These are phyloP conservation scores for Cinclus mexicanus DNA, from an alignment of 2,113 vertebrate species.

Conservation along the genomic window DNA sequence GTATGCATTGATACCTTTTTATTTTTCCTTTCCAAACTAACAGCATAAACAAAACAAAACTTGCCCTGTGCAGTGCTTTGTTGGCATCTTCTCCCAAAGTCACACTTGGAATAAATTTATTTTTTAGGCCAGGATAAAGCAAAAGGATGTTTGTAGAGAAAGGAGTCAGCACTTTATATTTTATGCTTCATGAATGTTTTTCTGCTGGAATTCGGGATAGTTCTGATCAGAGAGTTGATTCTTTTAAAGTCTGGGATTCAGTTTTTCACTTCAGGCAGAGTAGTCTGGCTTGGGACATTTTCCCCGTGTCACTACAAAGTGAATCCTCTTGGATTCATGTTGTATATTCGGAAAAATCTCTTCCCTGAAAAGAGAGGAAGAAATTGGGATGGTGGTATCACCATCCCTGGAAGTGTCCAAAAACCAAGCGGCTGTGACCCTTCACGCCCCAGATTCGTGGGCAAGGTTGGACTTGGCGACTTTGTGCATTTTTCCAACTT, in stretches of 20 bases:
- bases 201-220: neutral
- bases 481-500: neutral
- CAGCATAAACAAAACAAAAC: slow-evolving; percentile 37
- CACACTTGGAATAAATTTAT: neutral
- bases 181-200: neutral
- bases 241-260: neutral
- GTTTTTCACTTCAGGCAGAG: neutral
- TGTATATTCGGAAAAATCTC: too few species aligned
- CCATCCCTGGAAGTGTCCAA: neutral
- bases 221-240: neutral
- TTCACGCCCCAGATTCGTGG: rapidly evolving
- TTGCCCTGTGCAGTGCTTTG: neutral
- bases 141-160: neutral
- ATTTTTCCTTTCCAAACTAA: neutral
- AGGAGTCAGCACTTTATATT: neutral
- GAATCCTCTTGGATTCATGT: neutral
- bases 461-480: neutral
- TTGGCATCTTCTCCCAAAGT: slow-evolving; percentile 13
- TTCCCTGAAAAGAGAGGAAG: neutral
- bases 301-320: rapidly evolving
- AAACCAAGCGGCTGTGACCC: rapidly evolving
- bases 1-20: neutral
- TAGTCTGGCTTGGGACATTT: neutral
- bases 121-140: neutral
- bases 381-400: neutral